A percentile compares a stretch with the other conserved stretches of the same genome.
Evolutionary conservation across 1,140 invertebrate genomes (phyloP).

Genomic region (Andricus grossulariae): DNA sequence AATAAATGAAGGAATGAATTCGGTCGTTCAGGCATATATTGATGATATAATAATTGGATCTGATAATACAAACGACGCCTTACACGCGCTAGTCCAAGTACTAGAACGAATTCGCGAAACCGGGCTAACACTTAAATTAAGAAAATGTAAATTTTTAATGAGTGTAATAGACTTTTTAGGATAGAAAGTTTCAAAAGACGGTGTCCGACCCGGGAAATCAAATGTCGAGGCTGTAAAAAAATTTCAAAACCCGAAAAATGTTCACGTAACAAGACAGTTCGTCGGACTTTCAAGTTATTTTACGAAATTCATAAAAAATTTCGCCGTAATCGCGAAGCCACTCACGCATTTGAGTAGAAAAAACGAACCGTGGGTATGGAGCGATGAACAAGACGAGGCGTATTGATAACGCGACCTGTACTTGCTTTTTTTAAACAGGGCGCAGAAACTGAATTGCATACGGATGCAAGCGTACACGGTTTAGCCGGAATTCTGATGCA

Average conservation of each 20-base stretch:
- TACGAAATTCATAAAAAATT: background rate
- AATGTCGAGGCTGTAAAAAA: slow-evolving; percentile 33
- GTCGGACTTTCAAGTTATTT: slow-evolving; percentile 50
- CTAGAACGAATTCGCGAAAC: slow-evolving; percentile 5
- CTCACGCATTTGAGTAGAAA: slow-evolving; percentile 39
- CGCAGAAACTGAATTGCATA: slow-evolving; percentile 43
- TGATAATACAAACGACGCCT: background rate
- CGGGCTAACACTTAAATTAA: slow-evolving; percentile 31
- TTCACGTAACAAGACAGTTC: slow-evolving; percentile 43
- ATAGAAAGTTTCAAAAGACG: slow-evolving; percentile 5
- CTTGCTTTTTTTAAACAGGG: slow-evolving; percentile 42
- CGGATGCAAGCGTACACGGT: slow-evolving; percentile 55
- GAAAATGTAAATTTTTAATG: slow-evolving; percentile 39
- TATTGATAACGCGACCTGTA: slow-evolving; percentile 45
- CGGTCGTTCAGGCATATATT: slow-evolving; percentile 23
- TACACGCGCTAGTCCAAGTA: background rate
- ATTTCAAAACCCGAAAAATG: slow-evolving; percentile 26
- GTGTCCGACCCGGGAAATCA: slow-evolving; percentile 22
- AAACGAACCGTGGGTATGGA: slow-evolving; percentile 35
- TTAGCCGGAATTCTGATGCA: slow-evolving; percentile 58
- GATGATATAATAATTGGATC: slow-evolving; percentile 35
- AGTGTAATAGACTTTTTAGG: slow-evolving; percentile 34
- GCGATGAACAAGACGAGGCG: slow-evolving; percentile 23
- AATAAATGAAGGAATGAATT: background rate
- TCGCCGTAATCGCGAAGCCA: slow-evolving; percentile 42